Conservation (phyloP, 2,888 invertebrate species). For the Flexamia atlantica region DNA sequence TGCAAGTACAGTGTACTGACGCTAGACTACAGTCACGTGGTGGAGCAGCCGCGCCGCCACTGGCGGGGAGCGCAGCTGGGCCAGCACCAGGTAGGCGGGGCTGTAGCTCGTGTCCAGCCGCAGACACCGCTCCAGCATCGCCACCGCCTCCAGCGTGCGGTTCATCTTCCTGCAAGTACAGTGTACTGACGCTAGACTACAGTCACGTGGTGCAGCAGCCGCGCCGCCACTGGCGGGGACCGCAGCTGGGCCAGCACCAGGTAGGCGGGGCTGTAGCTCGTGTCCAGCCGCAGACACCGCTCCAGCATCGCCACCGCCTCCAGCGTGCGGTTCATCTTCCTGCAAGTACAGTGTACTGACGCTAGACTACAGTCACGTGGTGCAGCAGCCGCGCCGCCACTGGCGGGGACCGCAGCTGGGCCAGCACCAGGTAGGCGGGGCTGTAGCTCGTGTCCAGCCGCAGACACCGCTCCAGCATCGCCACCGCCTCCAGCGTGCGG, state of each 20-base stretch:
- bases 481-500: conserved; percentile 80
- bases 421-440: conserved; percentile 83
- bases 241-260: conserved; percentile 81
- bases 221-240: conserved; percentile 77
- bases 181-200: too few species aligned
- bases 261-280: conserved; percentile 84
- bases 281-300: conserved; percentile 82
- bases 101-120: too few species aligned
- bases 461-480: conserved; percentile 84
- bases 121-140: too few species aligned
- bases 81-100: too few species aligned
- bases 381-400: conserved; percentile 78
- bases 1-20: too few species aligned
- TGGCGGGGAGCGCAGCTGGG: too few species aligned
- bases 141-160: too few species aligned
- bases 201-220: conserved; percentile 83
- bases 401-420: conserved; percentile 78
- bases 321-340: conserved; percentile 81
- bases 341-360: conserved; percentile 73
- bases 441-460: conserved; percentile 82
- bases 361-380: too few species aligned
- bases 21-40: too few species aligned
- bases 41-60: too few species aligned
- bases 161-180: too few species aligned
- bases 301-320: conserved; percentile 84